Percentiles rank a stretch among this genome's conserved stretches.
Evolutionary conservation across 2,888 invertebrate genomes (phyloP).

Genomic region (Argynnis bischoffii): DNA sequence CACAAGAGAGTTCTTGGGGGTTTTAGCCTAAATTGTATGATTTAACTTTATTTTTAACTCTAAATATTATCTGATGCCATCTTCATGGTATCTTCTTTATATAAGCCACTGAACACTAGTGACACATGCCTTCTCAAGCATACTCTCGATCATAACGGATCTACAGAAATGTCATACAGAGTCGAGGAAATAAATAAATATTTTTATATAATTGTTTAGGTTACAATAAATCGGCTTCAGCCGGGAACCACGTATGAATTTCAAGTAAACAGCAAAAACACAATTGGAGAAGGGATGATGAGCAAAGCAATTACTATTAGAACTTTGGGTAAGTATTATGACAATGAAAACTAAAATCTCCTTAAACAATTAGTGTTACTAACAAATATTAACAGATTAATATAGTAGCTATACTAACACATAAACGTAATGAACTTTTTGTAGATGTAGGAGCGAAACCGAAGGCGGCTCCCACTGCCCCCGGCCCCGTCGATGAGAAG

Average conservation of each 20-base stretch:
- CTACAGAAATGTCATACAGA: neutral
- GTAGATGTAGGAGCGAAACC: constrained; percentile 83
- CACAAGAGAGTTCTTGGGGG: no score
- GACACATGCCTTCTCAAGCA: no score
- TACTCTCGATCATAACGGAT: no score
- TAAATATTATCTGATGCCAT: no score
- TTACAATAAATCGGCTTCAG: constrained; percentile 94
- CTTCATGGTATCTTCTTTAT: no score
- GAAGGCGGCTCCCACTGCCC: constrained; percentile 79
- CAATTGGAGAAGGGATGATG: constrained; percentile 97
- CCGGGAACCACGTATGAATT: constrained; percentile 97
- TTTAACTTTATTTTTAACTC: no score
- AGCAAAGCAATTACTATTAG: constrained; percentile 95
- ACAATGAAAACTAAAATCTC: neutral
- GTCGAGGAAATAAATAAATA: neutral
- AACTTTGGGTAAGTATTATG: constrained; percentile 88
- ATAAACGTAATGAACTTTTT: constrained; percentile 54
- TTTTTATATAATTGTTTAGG: constrained; percentile 57
- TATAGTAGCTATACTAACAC: constrained; percentile 6
- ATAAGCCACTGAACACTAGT: no score
- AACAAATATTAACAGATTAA: constrained; percentile 14
- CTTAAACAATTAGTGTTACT: neutral
- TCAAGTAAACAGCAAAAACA: constrained; percentile 97
- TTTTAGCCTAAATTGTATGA: no score
- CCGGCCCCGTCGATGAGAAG: constrained; percentile 84